These are phyloP conservation scores for Amblyjoppa fuscipennis DNA, from an alignment of 2,888 invertebrate species.

Conservation along the genomic window DNA sequence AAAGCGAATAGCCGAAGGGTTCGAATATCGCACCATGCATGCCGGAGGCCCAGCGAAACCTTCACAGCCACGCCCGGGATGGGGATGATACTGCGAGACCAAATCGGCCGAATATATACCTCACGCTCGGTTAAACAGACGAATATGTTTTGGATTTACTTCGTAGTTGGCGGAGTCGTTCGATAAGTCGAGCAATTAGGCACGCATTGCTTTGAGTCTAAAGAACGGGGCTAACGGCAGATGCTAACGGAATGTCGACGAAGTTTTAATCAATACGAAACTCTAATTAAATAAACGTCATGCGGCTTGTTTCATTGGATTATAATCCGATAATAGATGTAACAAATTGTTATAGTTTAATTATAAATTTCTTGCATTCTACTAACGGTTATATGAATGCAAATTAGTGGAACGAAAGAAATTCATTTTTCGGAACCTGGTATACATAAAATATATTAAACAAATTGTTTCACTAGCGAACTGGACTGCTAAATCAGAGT, in stretches of 20 bases:
- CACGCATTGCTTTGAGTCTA: conserved; percentile 47
- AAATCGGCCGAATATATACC: conserved; percentile 83
- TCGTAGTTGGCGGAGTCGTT: conserved; percentile 70
- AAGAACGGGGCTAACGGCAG: conserved; percentile 10
- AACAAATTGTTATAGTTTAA: neutral
- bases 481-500: no score
- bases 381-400: no score
- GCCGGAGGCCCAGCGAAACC: conserved; percentile 50
- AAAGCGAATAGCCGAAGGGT: conserved; percentile 74
- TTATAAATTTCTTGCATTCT: no score
- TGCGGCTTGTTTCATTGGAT: neutral
- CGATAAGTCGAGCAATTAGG: conserved; percentile 78
- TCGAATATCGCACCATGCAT: conserved; percentile 50
- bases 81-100: conserved; percentile 69
- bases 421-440: no score
- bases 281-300: neutral
- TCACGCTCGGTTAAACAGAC: conserved; percentile 83
- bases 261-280: conserved; percentile 13
- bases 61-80: conserved; percentile 42
- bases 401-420: no score
- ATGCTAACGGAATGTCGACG: neutral
- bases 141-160: conserved; percentile 84
- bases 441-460: no score
- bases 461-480: no score
- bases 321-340: neutral